phyloP scores from a whole-genome alignment of 2,797 vertebrate genomes.

The Limnodromus scolopaceus region DNA sequence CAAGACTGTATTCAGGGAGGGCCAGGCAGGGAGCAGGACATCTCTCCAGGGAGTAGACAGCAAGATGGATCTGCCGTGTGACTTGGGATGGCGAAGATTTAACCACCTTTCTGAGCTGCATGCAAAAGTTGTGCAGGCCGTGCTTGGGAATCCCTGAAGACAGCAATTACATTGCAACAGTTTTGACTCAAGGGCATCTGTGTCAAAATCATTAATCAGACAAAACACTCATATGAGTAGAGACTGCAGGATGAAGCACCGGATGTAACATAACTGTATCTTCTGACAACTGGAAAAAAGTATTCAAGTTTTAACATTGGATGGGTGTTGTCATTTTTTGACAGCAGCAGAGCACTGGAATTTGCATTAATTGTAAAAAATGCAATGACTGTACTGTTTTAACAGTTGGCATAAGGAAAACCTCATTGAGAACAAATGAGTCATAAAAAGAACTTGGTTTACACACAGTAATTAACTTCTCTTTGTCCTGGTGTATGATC shows the following conservation, averaged over 20 bases:
- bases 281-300: neutral
- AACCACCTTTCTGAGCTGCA: neutral
- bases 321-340: conserved; percentile 27
- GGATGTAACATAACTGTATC: neutral
- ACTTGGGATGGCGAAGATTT: neutral
- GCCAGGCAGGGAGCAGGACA: neutral
- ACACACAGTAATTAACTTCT: conserved; percentile 53
- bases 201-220: neutral
- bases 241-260: neutral
- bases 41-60: accelerated
- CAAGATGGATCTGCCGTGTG: neutral
- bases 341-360: neutral
- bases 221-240: neutral
- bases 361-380: conserved; percentile 37
- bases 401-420: conserved; percentile 23
- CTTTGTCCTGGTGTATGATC: conserved; percentile 51
- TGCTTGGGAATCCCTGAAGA: neutral
- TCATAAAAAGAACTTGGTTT: conserved; percentile 58
- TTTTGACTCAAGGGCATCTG: neutral
- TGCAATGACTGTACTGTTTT: conserved; percentile 36
- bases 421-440: conserved; percentile 43
- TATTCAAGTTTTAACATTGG: conserved; percentile 2
- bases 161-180: neutral
- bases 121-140: neutral
- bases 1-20: neutral